Evolutionary conservation across 2,113 vertebrate genomes (phyloP).

Genomic region (Sinocyclocheilus rhinocerous): DNA sequence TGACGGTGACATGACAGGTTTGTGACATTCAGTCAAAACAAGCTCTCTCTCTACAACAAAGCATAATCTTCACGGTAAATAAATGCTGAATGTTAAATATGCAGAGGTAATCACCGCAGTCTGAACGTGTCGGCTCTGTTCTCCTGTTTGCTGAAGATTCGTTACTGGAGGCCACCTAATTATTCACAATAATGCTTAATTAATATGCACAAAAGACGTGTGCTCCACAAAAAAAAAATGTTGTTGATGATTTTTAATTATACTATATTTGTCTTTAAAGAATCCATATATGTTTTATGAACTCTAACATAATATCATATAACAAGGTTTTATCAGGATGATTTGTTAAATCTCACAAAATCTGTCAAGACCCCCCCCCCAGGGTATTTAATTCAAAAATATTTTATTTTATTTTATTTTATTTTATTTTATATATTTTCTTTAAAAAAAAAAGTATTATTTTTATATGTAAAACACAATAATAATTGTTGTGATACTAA

Average conservation of each 20-base stretch:
- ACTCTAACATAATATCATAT: neutral
- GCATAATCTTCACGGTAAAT: neutral
- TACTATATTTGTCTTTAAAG: too few relatives aligned
- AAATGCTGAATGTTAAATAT: slow-evolving; percentile 43
- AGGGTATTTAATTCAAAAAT: too few relatives aligned
- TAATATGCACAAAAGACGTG: slow-evolving; percentile 61
- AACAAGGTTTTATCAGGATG: neutral
- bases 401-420: too few relatives aligned
- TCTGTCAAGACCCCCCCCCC: neutral
- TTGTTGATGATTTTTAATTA: slow-evolving; percentile 61
- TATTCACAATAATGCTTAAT: slow-evolving; percentile 60
- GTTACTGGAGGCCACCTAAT: slow-evolving; percentile 44
- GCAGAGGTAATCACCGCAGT: slow-evolving; percentile 73
- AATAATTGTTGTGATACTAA: too few relatives aligned
- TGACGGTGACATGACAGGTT: too few relatives aligned
- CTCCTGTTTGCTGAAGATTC: slow-evolving; percentile 48
- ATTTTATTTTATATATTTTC: too few relatives aligned
- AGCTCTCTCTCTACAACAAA: neutral
- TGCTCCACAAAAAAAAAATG: slow-evolving; percentile 45
- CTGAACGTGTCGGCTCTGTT: neutral
- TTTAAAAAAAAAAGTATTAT: too few relatives aligned
- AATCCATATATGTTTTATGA: neutral
- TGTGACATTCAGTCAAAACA: slow-evolving; percentile 45
- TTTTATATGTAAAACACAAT: too few relatives aligned
- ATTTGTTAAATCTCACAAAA: neutral